Evolutionary conservation across 2,888 invertebrate genomes (phyloP).

Genomic region (Cerastoderma edule): DNA sequence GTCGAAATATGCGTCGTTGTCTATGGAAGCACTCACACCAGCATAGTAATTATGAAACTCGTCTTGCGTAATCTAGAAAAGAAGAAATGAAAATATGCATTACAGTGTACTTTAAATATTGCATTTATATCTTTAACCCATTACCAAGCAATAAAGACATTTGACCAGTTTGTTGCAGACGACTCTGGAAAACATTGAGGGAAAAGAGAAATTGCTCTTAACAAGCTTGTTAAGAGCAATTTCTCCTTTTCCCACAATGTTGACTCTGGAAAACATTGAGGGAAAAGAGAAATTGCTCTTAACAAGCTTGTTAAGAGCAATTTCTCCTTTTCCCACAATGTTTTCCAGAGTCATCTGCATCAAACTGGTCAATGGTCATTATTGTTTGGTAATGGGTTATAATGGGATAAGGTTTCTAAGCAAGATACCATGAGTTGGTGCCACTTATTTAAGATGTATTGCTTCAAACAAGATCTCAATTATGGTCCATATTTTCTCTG

Average conservation of each 20-base stretch:
- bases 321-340: constrained; percentile 8
- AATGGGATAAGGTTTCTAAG: too few species aligned
- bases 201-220: neutral
- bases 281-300: too few species aligned
- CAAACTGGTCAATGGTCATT: neutral
- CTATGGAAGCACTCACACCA: constrained; percentile 96
- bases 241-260: neutral
- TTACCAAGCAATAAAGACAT: neutral
- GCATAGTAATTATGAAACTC: constrained; percentile 97
- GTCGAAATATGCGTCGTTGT: constrained; percentile 96
- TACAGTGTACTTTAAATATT: neutral
- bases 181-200: neutral
- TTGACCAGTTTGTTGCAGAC: neutral
- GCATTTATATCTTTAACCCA: neutral
- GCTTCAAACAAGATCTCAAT: too few species aligned
- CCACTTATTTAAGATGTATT: too few species aligned
- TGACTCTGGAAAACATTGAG: neutral
- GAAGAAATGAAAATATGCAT: neutral
- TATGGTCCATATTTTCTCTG: too few species aligned
- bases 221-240: too few species aligned
- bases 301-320: neutral
- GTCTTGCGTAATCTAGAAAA: constrained; percentile 92
- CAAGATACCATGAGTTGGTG: too few species aligned
- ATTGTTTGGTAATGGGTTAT: too few species aligned
- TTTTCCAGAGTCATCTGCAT: neutral